phyloP scores from a whole-genome alignment of 2,888 invertebrate genomes.

The Anaspis maculata region DNA sequence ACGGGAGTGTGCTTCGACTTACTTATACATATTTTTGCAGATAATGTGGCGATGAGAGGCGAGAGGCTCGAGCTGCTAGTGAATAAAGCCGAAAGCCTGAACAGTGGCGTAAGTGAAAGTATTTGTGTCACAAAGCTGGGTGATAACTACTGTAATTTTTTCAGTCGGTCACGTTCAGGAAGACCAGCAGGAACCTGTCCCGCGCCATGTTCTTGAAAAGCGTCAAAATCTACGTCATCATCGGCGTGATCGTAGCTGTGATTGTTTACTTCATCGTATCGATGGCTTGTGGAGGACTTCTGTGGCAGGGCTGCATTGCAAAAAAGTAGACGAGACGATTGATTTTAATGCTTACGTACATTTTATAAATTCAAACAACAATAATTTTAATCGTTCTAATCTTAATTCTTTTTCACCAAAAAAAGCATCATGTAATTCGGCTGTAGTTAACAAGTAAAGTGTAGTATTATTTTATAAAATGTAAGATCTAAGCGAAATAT shows the following conservation, averaged over 20 bases:
- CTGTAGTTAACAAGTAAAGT: no score
- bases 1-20: no score
- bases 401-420: no score
- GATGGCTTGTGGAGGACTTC: slow-evolving; percentile 78
- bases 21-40: no score
- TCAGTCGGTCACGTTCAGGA: slow-evolving; percentile 81
- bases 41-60: slow-evolving; percentile 81
- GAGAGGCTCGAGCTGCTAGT: slow-evolving; percentile 86
- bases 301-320: slow-evolving; percentile 62
- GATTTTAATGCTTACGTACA: no score
- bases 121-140: slow-evolving; percentile 2
- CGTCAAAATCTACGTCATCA: slow-evolving; percentile 76
- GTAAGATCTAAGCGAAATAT: no score
- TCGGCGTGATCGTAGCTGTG: slow-evolving; percentile 55
- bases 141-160: no score
- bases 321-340: slow-evolving; percentile 34
- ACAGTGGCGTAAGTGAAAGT: slow-evolving; percentile 71
- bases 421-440: no score
- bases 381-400: no score
- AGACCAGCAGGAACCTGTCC: slow-evolving; percentile 76
- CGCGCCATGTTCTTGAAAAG: slow-evolving; percentile 91
- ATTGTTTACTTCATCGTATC: slow-evolving; percentile 78
- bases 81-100: slow-evolving; percentile 86
- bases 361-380: no score
- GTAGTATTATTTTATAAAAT: no score